Percentiles rank a stretch among this genome's conserved stretches.
These are phyloP conservation scores for Tryphoninae sp. DNA, from an alignment of 2,888 invertebrate species.

Conservation along the genomic window DNA sequence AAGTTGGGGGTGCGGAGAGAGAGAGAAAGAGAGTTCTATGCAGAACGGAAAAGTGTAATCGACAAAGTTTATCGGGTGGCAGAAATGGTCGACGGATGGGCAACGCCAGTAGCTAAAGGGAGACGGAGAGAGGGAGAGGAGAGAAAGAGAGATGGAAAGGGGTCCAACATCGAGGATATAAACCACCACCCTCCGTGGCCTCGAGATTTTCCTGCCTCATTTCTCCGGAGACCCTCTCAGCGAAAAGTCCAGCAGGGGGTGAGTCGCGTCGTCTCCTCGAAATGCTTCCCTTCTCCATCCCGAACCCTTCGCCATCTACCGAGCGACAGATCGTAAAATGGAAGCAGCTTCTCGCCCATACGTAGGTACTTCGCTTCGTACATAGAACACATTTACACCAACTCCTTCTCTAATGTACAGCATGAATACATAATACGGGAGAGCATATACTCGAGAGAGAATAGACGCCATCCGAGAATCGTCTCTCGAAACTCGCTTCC, in stretches of 20 bases:
- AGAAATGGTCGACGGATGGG: slow-evolving; percentile 70
- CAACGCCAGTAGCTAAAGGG: slow-evolving; percentile 39
- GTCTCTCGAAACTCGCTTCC: slow-evolving; percentile 31
- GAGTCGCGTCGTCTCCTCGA: slow-evolving; percentile 55
- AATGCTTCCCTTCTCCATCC: slow-evolving; percentile 15
- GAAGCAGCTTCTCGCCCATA: slow-evolving; percentile 64
- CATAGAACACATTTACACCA: not conserved
- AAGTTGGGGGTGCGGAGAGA: slow-evolving; percentile 49
- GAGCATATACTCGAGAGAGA: slow-evolving; percentile 27
- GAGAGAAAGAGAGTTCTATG: slow-evolving; percentile 54
- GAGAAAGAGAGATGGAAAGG: slow-evolving; percentile 41
- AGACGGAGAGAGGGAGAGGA: slow-evolving; percentile 63
- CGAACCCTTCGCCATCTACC: slow-evolving; percentile 48
- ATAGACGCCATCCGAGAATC: slow-evolving; percentile 32
- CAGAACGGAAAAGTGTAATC: slow-evolving; percentile 78
- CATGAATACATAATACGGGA: slow-evolving; percentile 5
- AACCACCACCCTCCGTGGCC: slow-evolving; percentile 62
- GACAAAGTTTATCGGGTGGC: slow-evolving; percentile 78
- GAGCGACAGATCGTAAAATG: slow-evolving; percentile 70
- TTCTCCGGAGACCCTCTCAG: slow-evolving; percentile 72
- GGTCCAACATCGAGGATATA: slow-evolving; percentile 53
- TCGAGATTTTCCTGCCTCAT: slow-evolving; percentile 73
- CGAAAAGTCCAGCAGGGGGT: slow-evolving; percentile 47
- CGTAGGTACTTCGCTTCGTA: not conserved
- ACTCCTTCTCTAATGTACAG: not conserved